Percentiles rank a stretch among this genome's conserved stretches.
Evolutionary conservation across 2,888 invertebrate genomes (phyloP).

Genomic region (Drosophila picticornis): DNA sequence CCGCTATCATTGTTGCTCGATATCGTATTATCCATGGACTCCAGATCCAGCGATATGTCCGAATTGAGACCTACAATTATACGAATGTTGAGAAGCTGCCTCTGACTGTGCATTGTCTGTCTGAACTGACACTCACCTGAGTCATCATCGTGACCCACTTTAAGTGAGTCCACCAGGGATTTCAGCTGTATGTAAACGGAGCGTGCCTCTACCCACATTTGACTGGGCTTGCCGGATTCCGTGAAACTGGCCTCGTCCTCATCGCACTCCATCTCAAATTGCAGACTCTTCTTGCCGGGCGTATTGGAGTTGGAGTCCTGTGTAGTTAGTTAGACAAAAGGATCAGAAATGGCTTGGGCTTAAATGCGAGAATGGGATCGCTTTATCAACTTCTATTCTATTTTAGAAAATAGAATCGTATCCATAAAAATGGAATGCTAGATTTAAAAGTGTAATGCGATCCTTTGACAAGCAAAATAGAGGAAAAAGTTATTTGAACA

Average conservation of each 20-base stretch:
- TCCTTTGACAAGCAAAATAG: not conserved
- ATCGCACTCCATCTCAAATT: conserved; percentile 95
- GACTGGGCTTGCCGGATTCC: conserved; percentile 84
- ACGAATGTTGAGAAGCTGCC: not conserved
- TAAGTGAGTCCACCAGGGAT: conserved; percentile 90
- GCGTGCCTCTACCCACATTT: conserved; percentile 89
- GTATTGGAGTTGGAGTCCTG: conserved; percentile 82
- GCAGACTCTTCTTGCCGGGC: conserved; percentile 88
- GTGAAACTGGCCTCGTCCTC: conserved; percentile 87
- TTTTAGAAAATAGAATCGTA: conserved; percentile 2
- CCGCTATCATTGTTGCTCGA: conserved; percentile 76
- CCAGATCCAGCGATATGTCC: conserved; percentile 88
- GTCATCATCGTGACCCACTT: conserved; percentile 91
- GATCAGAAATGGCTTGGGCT: not conserved
- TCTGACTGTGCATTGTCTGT: not conserved
- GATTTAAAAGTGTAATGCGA: not conserved
- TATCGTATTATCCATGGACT: conserved; percentile 87
- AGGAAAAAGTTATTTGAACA: not conserved
- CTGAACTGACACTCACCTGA: conserved; percentile 86
- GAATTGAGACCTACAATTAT: conserved; percentile 88
- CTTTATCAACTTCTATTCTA: not conserved
- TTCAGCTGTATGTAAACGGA: conserved; percentile 91
- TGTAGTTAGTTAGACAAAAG: conserved; percentile 25
- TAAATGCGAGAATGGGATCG: not conserved
- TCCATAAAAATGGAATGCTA: not conserved